Percentiles rank a stretch among this genome's conserved stretches.
These are phyloP conservation scores for Gallinago solitaria DNA, from an alignment of 2,797 vertebrate genomes.

Conservation along the genomic window DNA sequence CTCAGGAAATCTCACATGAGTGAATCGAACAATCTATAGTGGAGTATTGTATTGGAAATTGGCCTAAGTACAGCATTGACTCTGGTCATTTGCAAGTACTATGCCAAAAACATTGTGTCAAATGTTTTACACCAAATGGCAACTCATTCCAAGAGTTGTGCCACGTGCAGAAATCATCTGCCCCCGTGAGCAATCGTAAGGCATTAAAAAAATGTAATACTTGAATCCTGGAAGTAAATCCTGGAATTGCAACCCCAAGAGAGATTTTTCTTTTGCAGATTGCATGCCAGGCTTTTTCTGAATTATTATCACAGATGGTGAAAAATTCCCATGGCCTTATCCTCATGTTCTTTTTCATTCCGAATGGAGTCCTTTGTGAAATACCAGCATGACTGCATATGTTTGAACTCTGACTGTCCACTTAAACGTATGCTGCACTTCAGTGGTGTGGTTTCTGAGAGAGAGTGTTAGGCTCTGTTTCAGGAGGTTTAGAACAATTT, in stretches of 20 bases:
- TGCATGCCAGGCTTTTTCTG: slow-evolving; percentile 39
- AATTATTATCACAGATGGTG: slow-evolving; percentile 58
- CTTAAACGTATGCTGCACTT: slow-evolving; percentile 47
- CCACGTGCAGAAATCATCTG: background rate
- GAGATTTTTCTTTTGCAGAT: slow-evolving; percentile 39
- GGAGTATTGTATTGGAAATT: background rate
- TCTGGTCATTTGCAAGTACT: background rate
- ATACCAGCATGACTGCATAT: slow-evolving; percentile 39
- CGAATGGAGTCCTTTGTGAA: slow-evolving; percentile 40
- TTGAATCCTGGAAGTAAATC: slow-evolving; percentile 20
- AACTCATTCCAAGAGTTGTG: background rate
- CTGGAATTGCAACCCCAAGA: background rate
- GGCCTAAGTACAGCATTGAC: background rate
- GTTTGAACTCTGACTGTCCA: slow-evolving; percentile 61
- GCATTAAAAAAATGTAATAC: background rate
- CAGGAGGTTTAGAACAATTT: slow-evolving; percentile 18
- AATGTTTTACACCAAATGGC: background rate
- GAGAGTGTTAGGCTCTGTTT: slow-evolving; percentile 1
- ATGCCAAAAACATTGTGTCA: background rate
- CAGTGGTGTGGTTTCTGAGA: slow-evolving; percentile 3
- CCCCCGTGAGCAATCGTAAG: background rate
- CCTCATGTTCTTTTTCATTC: slow-evolving; percentile 45
- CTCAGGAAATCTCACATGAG: background rate
- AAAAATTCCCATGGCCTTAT: slow-evolving; percentile 60
- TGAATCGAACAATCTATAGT: background rate